Evolutionary conservation across 2,888 invertebrate species (phyloP).

Genomic region (Noctua janthina): DNA sequence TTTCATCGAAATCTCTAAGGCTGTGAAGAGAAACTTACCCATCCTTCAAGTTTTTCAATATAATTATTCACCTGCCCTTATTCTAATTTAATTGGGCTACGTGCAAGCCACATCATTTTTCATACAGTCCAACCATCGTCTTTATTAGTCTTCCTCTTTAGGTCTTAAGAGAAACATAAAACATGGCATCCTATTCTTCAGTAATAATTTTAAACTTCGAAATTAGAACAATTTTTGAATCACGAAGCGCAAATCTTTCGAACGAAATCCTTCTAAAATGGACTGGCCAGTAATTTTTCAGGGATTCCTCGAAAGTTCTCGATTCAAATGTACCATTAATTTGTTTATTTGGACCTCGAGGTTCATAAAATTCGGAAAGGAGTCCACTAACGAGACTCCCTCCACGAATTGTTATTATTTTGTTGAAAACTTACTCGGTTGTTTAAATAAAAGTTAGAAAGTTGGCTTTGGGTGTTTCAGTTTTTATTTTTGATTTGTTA

Average conservation of each 20-base stretch:
- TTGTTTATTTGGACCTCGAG: conserved; percentile 38
- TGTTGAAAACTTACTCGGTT: conserved; percentile 38
- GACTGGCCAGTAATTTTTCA: not conserved
- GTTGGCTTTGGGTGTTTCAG: conserved; percentile 5
- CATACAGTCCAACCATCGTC: not conserved
- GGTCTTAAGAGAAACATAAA: not conserved
- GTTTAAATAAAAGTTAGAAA: conserved; percentile 37
- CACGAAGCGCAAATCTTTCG: not conserved
- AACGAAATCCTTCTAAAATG: not conserved
- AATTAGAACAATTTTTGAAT: conserved; percentile 3
- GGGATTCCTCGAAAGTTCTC: conserved; percentile 6
- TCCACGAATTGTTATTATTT: conserved; percentile 48
- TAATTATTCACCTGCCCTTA: not conserved
- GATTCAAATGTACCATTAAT: conserved; percentile 11
- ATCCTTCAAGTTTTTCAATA: not conserved
- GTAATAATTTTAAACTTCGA: not conserved
- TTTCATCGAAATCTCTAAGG: not conserved
- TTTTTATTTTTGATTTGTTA: conserved; percentile 12
- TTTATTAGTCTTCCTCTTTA: not conserved
- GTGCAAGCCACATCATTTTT: not conserved
- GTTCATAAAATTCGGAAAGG: conserved; percentile 24
- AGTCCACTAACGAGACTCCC: conserved; percentile 35
- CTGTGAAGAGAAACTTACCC: no score
- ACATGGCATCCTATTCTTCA: not conserved
- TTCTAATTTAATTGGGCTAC: not conserved